phyloP scores from a whole-genome alignment of 2,888 invertebrate genomes.

The Villa cingulata region DNA sequence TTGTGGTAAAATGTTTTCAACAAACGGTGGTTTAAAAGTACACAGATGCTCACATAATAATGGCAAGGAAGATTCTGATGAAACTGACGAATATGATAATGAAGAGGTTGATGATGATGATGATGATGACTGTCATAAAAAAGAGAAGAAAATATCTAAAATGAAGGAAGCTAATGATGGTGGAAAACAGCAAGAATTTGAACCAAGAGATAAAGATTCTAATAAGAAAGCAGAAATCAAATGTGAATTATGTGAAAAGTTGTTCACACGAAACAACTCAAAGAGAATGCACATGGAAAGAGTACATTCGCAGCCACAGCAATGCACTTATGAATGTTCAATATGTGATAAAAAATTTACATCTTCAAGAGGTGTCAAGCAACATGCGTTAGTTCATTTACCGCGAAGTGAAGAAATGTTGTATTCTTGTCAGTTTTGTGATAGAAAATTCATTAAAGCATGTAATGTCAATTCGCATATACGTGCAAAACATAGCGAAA shows the following conservation, averaged over 20 bases:
- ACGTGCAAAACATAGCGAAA: constrained; percentile 25
- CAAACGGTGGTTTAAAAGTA: constrained; percentile 37
- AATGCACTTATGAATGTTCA: constrained; percentile 5
- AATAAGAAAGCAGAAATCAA: background rate
- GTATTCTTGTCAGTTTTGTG: constrained; percentile 12
- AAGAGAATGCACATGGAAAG: too few species aligned
- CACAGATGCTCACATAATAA: constrained; percentile 30
- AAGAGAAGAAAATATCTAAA: too few species aligned
- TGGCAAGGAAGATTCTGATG: background rate
- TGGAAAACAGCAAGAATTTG: constrained; percentile 3
- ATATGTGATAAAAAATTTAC: constrained; percentile 15
- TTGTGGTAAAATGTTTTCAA: constrained; percentile 37
- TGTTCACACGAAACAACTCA: too few species aligned
- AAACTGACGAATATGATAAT: too few species aligned
- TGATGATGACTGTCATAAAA: background rate
- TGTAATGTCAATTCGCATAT: constrained; percentile 11
- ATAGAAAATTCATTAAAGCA: constrained; percentile 12
- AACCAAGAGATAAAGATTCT: background rate
- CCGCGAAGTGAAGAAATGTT: constrained; percentile 13
- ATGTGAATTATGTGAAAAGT: too few species aligned
- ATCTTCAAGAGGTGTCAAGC: constrained; percentile 11
- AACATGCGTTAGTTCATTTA: constrained; percentile 14
- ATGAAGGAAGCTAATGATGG: too few species aligned
- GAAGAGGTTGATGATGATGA: too few species aligned
- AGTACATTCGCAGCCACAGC: too few species aligned